Evolutionary conservation across 2,888 invertebrate genomes (phyloP).

Genomic region (Conus canariensis): DNA sequence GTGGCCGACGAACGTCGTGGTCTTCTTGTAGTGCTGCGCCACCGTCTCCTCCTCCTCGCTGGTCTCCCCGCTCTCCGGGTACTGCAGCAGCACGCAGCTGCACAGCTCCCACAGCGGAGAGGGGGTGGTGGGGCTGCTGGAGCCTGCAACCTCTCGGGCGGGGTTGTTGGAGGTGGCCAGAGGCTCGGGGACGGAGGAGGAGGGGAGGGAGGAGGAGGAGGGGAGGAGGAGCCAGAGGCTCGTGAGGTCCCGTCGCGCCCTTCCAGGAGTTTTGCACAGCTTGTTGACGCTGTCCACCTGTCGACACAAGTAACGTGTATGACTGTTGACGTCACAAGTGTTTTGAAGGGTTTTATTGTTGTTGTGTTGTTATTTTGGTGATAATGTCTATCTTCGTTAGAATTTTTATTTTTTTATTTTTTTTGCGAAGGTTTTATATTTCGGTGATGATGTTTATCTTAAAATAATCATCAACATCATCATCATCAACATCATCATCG

Average conservation of each 20-base stretch:
- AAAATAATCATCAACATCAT: no score
- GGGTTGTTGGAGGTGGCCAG: neutral
- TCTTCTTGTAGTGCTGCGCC: constrained; percentile 40
- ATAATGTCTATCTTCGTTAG: neutral
- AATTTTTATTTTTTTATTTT: neutral
- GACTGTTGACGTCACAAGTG: no score
- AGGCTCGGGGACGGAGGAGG: neutral
- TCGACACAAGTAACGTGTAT: neutral
- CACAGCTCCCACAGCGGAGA: neutral
- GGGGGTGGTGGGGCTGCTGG: neutral
- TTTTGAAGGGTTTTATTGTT: no score
- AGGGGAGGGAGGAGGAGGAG: neutral
- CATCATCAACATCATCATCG: no score
- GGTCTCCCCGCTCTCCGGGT: constrained; percentile 30
- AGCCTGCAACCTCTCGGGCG: no score
- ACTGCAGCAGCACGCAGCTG: constrained; percentile 43
- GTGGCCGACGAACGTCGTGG: neutral
- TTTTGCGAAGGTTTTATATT: no score
- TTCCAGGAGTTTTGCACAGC: constrained; percentile 29
- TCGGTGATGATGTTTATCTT: no score
- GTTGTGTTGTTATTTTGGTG: no score
- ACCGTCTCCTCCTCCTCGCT: constrained; percentile 39
- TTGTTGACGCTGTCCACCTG: constrained; percentile 47
- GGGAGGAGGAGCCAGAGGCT: neutral
- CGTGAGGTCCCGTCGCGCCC: neutral